Evolutionary conservation across 2,888 invertebrate species (phyloP), one percentile per base, ranked within the genome.

Genomic region (Deilephila elpenor): DNA sequence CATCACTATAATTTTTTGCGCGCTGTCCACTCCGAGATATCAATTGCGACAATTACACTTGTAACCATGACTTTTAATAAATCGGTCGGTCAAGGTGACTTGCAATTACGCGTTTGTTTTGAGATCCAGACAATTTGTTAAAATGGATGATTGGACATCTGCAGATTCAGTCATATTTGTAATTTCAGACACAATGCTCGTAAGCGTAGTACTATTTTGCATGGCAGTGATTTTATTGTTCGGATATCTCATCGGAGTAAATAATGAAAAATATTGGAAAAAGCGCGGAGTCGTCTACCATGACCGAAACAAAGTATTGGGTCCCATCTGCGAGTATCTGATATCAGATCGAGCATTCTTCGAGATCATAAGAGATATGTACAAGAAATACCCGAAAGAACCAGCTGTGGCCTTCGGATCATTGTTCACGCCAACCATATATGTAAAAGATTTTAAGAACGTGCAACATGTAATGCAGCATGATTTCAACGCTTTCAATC

Each of bases 201-300:
- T 60, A 29, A 14, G 25, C 25, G 14, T 60, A 29, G 25, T 60
- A 17, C 17, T 60, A 14, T 29, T 37, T 37, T 19, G 29, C 11
- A 17, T 77, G 0, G 20, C 74, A 51, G 5, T 80, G 32, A 44
- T 81, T 5, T 60, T 85, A 70, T 11, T 70, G 19, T 51, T 82
- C 3, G 60, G 79, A 7, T 84, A 86, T 73, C 37, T 87, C 0
- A 83, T 74, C 70, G 88, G 87, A 5, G 80, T 74, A 78, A 85
- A 84, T 70, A 89, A 90, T 79, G 82, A 89, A 64, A 51, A 62
- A 2, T 91, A 91, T 71, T 91, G 91, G 90, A 86, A 78, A 29
- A 89, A 83, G 77, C 88, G 89, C 17, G 88, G 89, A 0, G 89
- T 91, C 0, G 67, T 75, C 3, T 90, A 88, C 70, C 76, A 87